These are phyloP conservation scores for Candidula unifasciata DNA, from an alignment of 2,888 invertebrate genomes.

Conservation along the genomic window DNA sequence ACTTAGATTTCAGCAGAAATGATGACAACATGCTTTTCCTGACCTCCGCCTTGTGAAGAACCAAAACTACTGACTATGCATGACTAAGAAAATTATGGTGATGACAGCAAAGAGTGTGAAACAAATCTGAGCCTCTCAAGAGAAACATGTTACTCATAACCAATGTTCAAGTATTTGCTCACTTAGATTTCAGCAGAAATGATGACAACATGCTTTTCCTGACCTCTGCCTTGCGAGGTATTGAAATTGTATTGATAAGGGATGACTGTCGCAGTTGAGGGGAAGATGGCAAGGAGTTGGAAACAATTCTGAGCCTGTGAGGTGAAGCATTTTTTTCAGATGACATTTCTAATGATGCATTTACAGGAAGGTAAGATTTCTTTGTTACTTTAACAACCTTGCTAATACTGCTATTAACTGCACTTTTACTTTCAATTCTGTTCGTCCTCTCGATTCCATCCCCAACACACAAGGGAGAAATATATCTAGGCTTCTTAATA, in stretches of 20 bases:
- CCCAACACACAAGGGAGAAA: background rate
- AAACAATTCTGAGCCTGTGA: conserved; percentile 7
- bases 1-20: no score
- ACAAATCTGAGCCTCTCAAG: no score
- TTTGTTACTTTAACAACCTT: background rate
- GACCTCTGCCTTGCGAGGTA: conserved; percentile 27
- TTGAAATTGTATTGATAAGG: background rate
- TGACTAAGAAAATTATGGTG: no score
- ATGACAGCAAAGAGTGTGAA: no score
- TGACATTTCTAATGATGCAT: background rate
- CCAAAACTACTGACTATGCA: no score
- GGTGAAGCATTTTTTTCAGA: background rate
- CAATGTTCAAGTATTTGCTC: background rate
- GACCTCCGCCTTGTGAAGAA: no score
- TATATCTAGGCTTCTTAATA: background rate
- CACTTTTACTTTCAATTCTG: background rate
- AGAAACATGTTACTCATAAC: background rate
- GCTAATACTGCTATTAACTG: background rate
- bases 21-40: no score
- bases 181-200: conserved; percentile 19
- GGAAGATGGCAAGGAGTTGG: conserved; percentile 1
- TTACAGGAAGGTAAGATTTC: background rate
- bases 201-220: conserved; percentile 27
- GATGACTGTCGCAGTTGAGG: conserved; percentile 33
- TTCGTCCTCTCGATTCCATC: background rate